phyloP scores from a whole-genome alignment of 35 echinoderm and acorn worm genomes.

The Strongylocentrotus purpuratus region DNA sequence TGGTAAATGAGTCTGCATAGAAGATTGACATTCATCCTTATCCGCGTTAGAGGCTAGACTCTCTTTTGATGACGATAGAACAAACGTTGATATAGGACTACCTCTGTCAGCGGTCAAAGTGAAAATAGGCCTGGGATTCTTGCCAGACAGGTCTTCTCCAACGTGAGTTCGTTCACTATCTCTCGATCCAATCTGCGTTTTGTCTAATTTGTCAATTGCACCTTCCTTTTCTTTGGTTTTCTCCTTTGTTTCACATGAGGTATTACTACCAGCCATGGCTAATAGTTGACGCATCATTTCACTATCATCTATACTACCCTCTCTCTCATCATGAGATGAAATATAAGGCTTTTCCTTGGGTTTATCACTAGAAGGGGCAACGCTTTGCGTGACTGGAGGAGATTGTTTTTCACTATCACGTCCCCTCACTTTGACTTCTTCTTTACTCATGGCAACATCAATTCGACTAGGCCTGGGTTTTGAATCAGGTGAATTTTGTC shows the following conservation, averaged over 20 bases:
- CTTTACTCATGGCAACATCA: neutral
- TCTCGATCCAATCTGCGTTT: neutral
- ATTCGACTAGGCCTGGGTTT: neutral
- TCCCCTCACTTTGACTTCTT: neutral
- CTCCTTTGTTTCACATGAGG: neutral
- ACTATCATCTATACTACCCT: conserved; percentile 64
- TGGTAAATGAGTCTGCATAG: neutral
- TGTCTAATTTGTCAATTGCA: neutral
- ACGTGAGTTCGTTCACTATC: neutral
- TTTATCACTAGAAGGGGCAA: neutral
- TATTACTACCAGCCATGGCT: conserved; percentile 68
- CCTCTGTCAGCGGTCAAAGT: conserved; percentile 32
- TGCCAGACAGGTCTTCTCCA: neutral
- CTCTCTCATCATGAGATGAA: conserved; percentile 26
- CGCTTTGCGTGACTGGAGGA: neutral
- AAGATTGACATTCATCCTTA: neutral
- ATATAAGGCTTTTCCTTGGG: neutral
- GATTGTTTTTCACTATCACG: neutral
- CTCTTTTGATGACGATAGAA: conserved; percentile 13
- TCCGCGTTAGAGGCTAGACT: neutral
- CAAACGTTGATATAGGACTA: conserved; percentile 31
- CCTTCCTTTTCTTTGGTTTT: neutral
- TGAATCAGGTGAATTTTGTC: neutral
- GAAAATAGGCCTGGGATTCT: conserved; percentile 23
- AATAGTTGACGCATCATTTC: conserved; percentile 91